These are phyloP conservation scores for Patiria pectinifera DNA, from an alignment of 53 echinoderm and acorn worm genomes.

Conservation along the genomic window DNA sequence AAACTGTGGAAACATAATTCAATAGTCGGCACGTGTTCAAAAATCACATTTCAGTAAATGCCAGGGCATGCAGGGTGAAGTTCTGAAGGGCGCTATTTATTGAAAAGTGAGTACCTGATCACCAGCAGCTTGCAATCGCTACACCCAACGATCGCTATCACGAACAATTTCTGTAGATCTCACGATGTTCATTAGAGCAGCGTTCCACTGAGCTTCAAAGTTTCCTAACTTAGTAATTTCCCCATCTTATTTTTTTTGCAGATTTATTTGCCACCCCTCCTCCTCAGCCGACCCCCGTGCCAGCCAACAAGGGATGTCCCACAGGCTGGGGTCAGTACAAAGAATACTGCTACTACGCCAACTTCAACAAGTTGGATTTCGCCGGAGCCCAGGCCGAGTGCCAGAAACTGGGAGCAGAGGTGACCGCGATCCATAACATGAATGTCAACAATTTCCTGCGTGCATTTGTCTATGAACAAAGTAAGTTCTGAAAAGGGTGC, in stretches of 20 bases:
- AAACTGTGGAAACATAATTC: too few relatives aligned
- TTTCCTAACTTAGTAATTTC: neutral
- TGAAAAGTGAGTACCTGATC: too few relatives aligned
- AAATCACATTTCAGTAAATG: too few relatives aligned
- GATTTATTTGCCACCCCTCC: slow-evolving; percentile 48
- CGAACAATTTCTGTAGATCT: too few relatives aligned
- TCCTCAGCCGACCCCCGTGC: slow-evolving; percentile 53
- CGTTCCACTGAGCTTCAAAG: too few relatives aligned
- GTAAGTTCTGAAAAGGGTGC: neutral
- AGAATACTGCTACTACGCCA: slow-evolving; percentile 55
- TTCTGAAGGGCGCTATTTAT: too few relatives aligned
- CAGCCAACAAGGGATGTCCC: slow-evolving; percentile 44
- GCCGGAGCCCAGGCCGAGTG: slow-evolving; percentile 63
- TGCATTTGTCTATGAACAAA: slow-evolving; percentile 36
- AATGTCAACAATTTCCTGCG: slow-evolving; percentile 81
- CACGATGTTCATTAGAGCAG: too few relatives aligned
- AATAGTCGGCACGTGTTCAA: too few relatives aligned
- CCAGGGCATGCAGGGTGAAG: too few relatives aligned
- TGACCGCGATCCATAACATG: slow-evolving; percentile 73
- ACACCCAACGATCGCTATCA: too few relatives aligned
- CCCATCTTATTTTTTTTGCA: neutral
- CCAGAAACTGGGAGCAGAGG: slow-evolving; percentile 64
- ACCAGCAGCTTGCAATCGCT: too few relatives aligned
- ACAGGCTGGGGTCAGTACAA: slow-evolving; percentile 52
- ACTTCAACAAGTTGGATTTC: slow-evolving; percentile 64